Conservation (phyloP, 2,113 vertebrate genomes). For the Hepsetus odoe region DNA sequence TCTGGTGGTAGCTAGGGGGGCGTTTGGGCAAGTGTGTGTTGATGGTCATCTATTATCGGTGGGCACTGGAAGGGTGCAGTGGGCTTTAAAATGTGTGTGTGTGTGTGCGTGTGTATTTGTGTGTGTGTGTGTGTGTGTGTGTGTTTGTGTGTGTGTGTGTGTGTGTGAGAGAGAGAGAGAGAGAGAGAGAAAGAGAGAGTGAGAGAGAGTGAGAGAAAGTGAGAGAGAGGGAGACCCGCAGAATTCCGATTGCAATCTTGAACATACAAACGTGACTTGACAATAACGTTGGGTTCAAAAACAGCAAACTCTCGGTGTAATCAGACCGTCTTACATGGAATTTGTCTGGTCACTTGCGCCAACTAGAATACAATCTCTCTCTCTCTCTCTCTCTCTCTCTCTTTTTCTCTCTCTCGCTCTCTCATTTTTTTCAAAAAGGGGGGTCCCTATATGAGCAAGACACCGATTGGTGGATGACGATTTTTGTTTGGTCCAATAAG, state of each 20-base stretch:
- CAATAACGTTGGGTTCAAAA: conserved; percentile 14
- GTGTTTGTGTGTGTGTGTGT: too few species aligned
- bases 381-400: too few species aligned
- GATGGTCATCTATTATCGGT: not conserved
- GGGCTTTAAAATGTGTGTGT: not conserved
- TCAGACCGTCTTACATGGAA: conserved; percentile 44
- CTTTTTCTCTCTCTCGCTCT: too few species aligned
- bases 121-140: too few species aligned
- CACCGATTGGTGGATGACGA: conserved; percentile 95
- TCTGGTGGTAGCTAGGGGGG: not conserved
- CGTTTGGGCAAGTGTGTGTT: too few species aligned
- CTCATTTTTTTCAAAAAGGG: conserved; percentile 75
- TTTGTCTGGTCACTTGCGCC: conserved; percentile 62
- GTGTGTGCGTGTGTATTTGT: conserved; percentile 24
- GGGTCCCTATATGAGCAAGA: conserved; percentile 83
- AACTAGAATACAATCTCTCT: too few species aligned
- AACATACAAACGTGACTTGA: conserved; percentile 21
- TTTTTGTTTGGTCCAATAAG: conserved; percentile 89
- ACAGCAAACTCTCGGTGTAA: conserved; percentile 20
- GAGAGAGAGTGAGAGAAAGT: too few species aligned
- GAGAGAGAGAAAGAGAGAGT: too few species aligned
- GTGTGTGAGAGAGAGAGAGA: too few species aligned
- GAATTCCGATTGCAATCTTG: conserved; percentile 12
- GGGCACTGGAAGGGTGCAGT: not conserved
- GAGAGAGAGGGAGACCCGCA: too few species aligned